Percentiles rank a stretch among this genome's conserved stretches.
phyloP scores from a whole-genome alignment of 2,888 invertebrate genomes.

The Argyresthia albistria region DNA sequence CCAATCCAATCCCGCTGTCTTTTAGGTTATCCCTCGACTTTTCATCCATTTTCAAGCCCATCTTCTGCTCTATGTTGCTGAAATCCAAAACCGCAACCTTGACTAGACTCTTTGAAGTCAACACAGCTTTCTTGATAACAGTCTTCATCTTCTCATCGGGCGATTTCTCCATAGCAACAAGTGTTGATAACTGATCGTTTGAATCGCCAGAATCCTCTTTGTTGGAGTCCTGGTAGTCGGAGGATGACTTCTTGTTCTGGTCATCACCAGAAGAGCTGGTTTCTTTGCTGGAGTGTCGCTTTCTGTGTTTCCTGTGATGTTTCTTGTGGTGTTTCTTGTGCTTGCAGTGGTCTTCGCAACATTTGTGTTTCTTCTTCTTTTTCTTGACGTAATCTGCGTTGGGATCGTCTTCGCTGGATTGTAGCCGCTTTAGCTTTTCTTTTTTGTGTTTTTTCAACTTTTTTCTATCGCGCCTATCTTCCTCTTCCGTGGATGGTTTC shows the following conservation, averaged over 20 bases:
- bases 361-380: slow-evolving; percentile 79
- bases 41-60: slow-evolving; percentile 37
- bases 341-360: slow-evolving; percentile 79
- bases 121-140: slow-evolving; percentile 52
- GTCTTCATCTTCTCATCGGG: slow-evolving; percentile 57
- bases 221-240: slow-evolving; percentile 53
- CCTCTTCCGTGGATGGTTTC: slow-evolving; percentile 35
- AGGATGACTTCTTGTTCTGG: slow-evolving; percentile 49
- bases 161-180: slow-evolving; percentile 50
- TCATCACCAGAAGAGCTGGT: slow-evolving; percentile 68
- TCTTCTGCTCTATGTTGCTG: slow-evolving; percentile 21
- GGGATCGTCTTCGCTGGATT: slow-evolving; percentile 56
- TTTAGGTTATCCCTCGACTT: slow-evolving; percentile 48
- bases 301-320: slow-evolving; percentile 84
- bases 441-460: slow-evolving; percentile 79
- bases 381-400: slow-evolving; percentile 69
- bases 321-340: slow-evolving; percentile 84
- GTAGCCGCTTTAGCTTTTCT: slow-evolving; percentile 69
- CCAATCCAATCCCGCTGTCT: slow-evolving; percentile 54
- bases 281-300: slow-evolving; percentile 73
- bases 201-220: slow-evolving; percentile 60
- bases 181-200: slow-evolving; percentile 42
- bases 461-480: slow-evolving; percentile 73
- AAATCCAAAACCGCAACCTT: slow-evolving; percentile 55
- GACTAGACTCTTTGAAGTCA: slow-evolving; percentile 47